Percentiles rank a stretch among this genome's conserved stretches.
Conservation (phyloP, 2,113 vertebrate genomes). For the Lepidothrix coronata region DNA sequence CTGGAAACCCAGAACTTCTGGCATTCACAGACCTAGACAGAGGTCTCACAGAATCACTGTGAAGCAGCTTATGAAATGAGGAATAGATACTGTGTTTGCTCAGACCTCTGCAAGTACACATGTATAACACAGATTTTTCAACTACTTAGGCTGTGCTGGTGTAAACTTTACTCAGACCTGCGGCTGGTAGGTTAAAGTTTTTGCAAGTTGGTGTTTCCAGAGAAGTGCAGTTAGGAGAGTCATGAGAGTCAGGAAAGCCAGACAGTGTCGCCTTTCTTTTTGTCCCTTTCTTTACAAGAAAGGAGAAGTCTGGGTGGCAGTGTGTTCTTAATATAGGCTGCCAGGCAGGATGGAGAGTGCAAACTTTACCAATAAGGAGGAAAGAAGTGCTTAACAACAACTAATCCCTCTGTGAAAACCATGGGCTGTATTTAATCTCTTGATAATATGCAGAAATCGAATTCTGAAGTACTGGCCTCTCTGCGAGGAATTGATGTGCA, state of each 20-base stretch:
- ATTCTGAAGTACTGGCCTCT: neutral
- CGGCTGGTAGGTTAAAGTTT: neutral
- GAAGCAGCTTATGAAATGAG: neutral
- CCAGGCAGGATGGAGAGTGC: neutral
- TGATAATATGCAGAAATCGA: neutral
- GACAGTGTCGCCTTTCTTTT: neutral
- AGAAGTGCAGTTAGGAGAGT: neutral
- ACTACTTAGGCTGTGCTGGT: neutral
- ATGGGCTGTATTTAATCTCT: neutral
- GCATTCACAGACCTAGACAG: neutral
- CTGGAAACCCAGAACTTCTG: neutral
- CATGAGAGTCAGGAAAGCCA: neutral
- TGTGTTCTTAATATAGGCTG: constrained; percentile 24
- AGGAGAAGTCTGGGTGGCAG: constrained; percentile 29
- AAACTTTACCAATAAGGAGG: neutral
- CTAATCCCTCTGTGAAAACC: neutral
- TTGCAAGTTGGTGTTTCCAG: neutral
- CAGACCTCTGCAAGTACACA: neutral
- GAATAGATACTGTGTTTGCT: neutral
- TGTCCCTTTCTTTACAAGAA: neutral
- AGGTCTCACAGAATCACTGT: neutral
- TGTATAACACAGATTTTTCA: neutral
- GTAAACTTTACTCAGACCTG: neutral
- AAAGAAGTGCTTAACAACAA: neutral
- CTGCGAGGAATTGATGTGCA: neutral